phyloP scores from a whole-genome alignment of 2,113 vertebrate genomes.

The Protobothrops mucrosquamatus region DNA sequence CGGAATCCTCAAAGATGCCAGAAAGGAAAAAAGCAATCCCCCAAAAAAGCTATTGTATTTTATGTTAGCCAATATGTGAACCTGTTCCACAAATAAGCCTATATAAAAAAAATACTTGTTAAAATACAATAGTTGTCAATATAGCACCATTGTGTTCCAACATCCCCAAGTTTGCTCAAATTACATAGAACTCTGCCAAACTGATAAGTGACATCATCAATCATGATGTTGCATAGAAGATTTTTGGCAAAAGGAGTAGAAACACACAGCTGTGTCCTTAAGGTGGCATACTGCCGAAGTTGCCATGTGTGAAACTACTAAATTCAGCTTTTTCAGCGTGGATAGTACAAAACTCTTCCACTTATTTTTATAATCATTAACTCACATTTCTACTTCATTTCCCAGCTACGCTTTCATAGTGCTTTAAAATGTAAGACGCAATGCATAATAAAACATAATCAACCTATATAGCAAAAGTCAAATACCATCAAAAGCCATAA shows the following conservation, averaged over 20 bases:
- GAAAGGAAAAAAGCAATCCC: background rate
- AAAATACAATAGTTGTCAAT: background rate
- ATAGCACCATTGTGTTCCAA: background rate
- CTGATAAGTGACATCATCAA: background rate
- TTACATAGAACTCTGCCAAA: background rate
- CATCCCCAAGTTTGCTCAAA: constrained; percentile 1
- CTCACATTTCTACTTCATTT: background rate
- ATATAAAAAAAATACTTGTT: background rate
- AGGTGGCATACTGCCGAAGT: background rate
- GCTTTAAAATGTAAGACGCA: background rate
- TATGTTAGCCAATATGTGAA: background rate
- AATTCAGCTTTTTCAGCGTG: background rate
- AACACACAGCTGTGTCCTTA: background rate
- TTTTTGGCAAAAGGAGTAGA: background rate
- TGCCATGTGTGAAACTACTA: background rate
- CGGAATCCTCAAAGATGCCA: background rate
- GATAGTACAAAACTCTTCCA: background rate
- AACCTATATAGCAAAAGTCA: background rate
- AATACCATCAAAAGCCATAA: background rate
- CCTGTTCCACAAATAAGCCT: background rate
- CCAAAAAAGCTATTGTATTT: background rate
- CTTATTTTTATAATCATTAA: background rate
- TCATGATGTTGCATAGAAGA: background rate
- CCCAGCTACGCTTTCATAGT: background rate
- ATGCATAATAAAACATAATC: background rate